These are phyloP conservation scores for Agrochola lychnidis DNA, from an alignment of 2,888 invertebrate genomes.

Conservation along the genomic window DNA sequence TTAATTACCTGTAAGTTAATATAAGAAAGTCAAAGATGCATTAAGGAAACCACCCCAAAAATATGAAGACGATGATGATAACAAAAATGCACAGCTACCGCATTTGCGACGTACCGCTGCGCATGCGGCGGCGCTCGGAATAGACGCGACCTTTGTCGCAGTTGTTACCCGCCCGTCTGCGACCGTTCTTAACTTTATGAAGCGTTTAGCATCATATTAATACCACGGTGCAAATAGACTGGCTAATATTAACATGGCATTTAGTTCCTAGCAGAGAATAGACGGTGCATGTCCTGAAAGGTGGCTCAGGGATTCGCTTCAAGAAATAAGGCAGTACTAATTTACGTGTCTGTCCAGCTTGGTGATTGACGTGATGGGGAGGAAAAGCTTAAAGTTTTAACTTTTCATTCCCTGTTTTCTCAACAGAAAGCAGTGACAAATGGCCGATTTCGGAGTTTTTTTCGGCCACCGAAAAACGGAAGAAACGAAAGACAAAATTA, in stretches of 20 bases:
- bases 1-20: not conserved
- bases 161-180: slow-evolving; percentile 52
- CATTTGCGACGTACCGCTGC: slow-evolving; percentile 38
- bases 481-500: not conserved
- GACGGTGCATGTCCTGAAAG: slow-evolving; percentile 31
- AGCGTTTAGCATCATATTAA: slow-evolving; percentile 48
- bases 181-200: slow-evolving; percentile 46
- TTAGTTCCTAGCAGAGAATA: slow-evolving; percentile 43
- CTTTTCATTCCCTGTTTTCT: no score
- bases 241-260: slow-evolving; percentile 56
- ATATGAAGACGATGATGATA: slow-evolving; percentile 14
- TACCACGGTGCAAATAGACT: slow-evolving; percentile 48
- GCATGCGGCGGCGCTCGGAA: slow-evolving; percentile 54
- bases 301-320: not conserved
- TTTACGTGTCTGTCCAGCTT: not conserved
- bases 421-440: no score
- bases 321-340: not conserved
- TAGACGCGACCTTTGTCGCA: slow-evolving; percentile 66
- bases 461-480: not conserved
- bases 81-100: slow-evolving; percentile 50
- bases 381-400: not conserved
- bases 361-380: not conserved
- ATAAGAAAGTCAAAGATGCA: not conserved
- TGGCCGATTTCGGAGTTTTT: no score
- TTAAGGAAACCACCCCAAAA: not conserved